Evolutionary conservation across 2,888 invertebrate genomes (phyloP).

Genomic region (Poecilus cupreus): DNA sequence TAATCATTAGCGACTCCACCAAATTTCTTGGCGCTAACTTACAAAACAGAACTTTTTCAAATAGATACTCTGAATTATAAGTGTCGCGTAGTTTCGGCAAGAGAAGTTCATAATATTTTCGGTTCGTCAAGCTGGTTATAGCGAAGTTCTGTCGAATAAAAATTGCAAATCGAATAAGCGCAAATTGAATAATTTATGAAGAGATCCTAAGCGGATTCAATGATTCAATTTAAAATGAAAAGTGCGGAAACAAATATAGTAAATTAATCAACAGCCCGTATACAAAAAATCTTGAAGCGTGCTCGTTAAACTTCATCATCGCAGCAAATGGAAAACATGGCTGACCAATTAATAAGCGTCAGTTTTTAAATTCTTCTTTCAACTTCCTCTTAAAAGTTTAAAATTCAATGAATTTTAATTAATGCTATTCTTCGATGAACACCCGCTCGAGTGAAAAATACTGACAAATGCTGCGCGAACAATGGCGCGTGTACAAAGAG

Average conservation of each 20-base stretch:
- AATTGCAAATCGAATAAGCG: not conserved
- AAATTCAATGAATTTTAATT: conserved; percentile 59
- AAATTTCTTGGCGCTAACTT: too few species aligned
- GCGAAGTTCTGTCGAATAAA: not conserved
- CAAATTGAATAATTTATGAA: conserved; percentile 34
- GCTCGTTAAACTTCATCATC: conserved; percentile 50
- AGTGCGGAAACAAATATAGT: conserved; percentile 20
- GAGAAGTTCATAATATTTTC: not conserved
- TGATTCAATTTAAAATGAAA: conserved; percentile 26
- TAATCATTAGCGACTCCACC: too few species aligned
- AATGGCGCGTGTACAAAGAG: conserved; percentile 22
- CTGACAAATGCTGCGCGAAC: conserved; percentile 54
- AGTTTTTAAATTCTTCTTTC: conserved; percentile 58
- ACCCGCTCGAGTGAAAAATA: conserved; percentile 52
- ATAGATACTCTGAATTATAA: too few species aligned
- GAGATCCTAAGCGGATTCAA: conserved; percentile 1
- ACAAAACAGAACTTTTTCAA: too few species aligned
- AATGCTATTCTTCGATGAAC: conserved; percentile 59
- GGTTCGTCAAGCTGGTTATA: not conserved
- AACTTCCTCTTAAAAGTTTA: conserved; percentile 58
- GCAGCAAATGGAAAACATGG: conserved; percentile 54
- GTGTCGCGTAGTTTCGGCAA: not conserved
- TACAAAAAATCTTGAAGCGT: conserved; percentile 42
- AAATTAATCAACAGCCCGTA: conserved; percentile 19
- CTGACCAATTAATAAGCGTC: conserved; percentile 58